Evolutionary conservation across 1,140 invertebrate species (phyloP).

Genomic region (Parasteatoda tepidariorum): DNA sequence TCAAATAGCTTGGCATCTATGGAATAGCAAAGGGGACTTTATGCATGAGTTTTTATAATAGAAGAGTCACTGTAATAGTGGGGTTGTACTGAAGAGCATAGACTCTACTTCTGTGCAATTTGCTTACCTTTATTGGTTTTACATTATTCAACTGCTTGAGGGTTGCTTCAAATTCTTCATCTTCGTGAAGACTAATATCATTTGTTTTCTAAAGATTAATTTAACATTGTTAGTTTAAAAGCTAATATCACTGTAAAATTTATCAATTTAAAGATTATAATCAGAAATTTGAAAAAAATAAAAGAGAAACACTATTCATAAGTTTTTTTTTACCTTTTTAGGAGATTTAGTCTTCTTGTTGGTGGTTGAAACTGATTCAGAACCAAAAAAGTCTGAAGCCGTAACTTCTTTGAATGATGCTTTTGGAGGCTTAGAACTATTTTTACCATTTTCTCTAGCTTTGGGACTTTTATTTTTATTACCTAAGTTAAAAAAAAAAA

Average conservation of each 20-base stretch:
- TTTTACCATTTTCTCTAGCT: background rate
- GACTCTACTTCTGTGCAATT: too few species aligned
- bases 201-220: conserved; percentile 1
- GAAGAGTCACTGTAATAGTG: too few species aligned
- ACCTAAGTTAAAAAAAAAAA: background rate
- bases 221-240: background rate
- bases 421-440: background rate
- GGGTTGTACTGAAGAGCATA: too few species aligned
- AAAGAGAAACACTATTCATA: background rate
- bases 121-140: background rate
- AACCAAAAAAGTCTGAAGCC: conserved; percentile 24
- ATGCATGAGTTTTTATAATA: too few species aligned
- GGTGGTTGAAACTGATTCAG: background rate
- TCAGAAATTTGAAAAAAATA: background rate
- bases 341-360: background rate
- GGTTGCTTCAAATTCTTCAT: conserved; percentile 44
- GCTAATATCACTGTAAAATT: background rate
- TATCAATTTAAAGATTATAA: background rate
- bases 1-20: too few species aligned
- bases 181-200: conserved; percentile 18
- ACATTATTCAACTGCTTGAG: background rate
- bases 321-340: conserved; percentile 10
- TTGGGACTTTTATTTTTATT: background rate
- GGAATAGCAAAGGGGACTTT: too few species aligned
- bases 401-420: conserved; percentile 11